Percentiles rank a stretch among this genome's conserved stretches.
Conservation (phyloP, 2,113 vertebrate species). For the Lepus europaeus region DNA sequence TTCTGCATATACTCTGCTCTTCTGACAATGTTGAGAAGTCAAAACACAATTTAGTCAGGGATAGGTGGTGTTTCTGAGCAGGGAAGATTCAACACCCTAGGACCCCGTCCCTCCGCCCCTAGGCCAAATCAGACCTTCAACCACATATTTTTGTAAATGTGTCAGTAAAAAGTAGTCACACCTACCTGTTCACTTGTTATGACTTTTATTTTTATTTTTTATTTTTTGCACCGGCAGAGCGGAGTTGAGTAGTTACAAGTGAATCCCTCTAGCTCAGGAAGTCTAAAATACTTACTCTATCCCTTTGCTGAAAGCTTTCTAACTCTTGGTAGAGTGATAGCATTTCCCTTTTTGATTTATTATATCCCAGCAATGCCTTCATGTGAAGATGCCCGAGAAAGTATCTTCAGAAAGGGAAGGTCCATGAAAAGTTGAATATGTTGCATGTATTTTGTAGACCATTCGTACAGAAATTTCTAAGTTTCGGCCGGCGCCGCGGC, state of each 20-base stretch:
- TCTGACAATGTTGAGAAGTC: neutral
- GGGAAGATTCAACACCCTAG: neutral
- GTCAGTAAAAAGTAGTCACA: neutral
- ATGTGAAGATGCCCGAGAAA: neutral
- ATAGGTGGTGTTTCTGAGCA: neutral
- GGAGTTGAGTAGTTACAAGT: neutral
- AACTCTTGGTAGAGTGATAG: neutral
- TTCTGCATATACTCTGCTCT: neutral
- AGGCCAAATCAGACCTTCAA: too few relatives aligned
- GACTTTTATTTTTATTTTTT: neutral
- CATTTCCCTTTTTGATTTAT: neutral
- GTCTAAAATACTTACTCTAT: neutral
- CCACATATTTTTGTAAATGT: neutral
- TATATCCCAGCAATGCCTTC: neutral
- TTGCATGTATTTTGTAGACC: neutral
- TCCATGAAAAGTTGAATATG: neutral
- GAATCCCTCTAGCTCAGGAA: neutral
- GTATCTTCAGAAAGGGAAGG: neutral
- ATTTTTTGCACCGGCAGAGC: neutral
- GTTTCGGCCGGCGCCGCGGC: too few relatives aligned
- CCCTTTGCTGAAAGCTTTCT: neutral
- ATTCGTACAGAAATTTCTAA: neutral
- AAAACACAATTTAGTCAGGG: neutral
- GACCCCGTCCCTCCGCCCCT: too few relatives aligned
- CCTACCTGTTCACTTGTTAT: neutral